A percentile compares a stretch with the other conserved stretches of the same genome.
phyloP scores from a whole-genome alignment of 2,113 vertebrate species.

The Benitochromis conjunctus region DNA sequence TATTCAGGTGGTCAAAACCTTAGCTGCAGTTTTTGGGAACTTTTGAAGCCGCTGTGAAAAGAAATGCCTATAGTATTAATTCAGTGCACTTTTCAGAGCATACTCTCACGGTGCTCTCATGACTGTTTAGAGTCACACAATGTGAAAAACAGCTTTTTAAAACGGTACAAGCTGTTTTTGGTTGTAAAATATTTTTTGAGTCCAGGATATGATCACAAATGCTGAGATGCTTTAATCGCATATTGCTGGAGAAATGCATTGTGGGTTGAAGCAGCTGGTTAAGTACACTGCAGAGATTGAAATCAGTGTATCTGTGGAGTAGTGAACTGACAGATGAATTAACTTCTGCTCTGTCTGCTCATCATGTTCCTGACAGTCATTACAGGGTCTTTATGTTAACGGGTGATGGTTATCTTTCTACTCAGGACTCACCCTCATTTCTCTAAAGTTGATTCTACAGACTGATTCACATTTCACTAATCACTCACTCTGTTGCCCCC shows the following conservation, averaged over 20 bases:
- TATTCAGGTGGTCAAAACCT: not conserved
- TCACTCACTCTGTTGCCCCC: conserved; percentile 73
- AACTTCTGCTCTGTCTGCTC: conserved; percentile 16
- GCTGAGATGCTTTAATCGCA: not conserved
- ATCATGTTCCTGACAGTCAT: conserved; percentile 22
- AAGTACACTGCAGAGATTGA: not conserved
- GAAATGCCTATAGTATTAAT: not conserved
- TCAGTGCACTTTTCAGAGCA: not conserved
- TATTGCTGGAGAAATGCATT: not conserved
- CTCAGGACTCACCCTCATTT: conserved; percentile 42
- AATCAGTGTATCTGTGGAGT: not conserved
- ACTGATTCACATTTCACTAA: conserved; percentile 72
- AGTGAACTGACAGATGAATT: not conserved
- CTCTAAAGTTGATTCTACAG: conserved; percentile 47
- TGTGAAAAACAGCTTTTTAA: not conserved
- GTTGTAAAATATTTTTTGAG: not conserved
- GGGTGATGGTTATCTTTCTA: conserved; percentile 20
- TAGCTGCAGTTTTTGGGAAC: not conserved
- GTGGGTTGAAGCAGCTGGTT: not conserved
- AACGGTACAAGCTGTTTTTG: not conserved
- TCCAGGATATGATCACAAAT: not conserved
- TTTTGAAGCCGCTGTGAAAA: not conserved
- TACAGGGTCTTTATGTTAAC: conserved; percentile 21
- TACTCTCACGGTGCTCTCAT: not conserved
- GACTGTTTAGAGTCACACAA: not conserved